Base-by-base conservation (phyloP, 2,888 invertebrate genomes). In the Aproaerema taeniolella region DNA sequence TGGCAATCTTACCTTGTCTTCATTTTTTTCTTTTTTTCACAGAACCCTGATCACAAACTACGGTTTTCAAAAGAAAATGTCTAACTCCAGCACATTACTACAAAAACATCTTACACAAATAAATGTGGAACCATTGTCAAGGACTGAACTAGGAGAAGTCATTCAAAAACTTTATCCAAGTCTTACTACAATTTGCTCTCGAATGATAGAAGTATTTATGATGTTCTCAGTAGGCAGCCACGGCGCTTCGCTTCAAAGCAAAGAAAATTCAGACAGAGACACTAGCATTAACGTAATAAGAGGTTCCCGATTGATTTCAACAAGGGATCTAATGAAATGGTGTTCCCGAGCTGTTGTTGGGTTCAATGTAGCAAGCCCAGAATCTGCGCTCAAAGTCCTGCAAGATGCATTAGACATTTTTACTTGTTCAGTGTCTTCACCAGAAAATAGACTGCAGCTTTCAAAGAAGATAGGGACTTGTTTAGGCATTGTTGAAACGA, bases 331-430 rank as follows among this genome's bases (percentile, higher is more conserved):
- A 33, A 91, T 98, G 52, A 98, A 97, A 70, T 95, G 97, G 91
- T 98, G 97, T 62, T 87, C 90, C 2, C 88, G 98, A 61, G 91
- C 95, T 3, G 88, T 91, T 8, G 78, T 89, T 9, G 91, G 92
- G 54, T 95, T 94, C 68, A 90, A 93, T 44, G 90, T 94, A 0
- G 89, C 92, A 0, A 93, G 93, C 44, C 88, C 89, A 16, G 88
- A 89, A 25, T 91, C 92, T 1, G 91, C 91, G 2, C 66, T 92
- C 8, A 91, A 90, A 65, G 90, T 95, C 1, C 90, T 96, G 31
- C 94, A 96, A 80, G 95, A 98, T 73, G 95, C 96, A 0, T 89
- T 96, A 13, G 97, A 98, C 65, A 92, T 97, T 45, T 98, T 98
- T 72, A 95, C 95, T 45, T 93, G 93, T 38, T 93, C 94, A 14